Percentiles rank a stretch among this genome's conserved stretches.
Evolutionary conservation across 2,888 invertebrate species (phyloP).

Genomic region (Lissonota sp.): DNA sequence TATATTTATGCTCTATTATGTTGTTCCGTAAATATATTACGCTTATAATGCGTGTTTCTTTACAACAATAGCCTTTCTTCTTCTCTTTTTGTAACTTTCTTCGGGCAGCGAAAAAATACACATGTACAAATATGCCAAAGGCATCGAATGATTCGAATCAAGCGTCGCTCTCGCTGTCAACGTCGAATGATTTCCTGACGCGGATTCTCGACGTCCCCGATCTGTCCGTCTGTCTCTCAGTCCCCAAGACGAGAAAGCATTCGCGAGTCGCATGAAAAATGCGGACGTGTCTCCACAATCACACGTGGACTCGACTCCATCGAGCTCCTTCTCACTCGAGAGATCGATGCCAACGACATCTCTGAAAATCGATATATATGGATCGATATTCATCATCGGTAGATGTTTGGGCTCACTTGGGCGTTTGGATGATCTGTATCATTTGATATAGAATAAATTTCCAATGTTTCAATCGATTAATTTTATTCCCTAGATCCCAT

Average conservation of each 20-base stretch:
- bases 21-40: too few species aligned
- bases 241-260: constrained; percentile 24
- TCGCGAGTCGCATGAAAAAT: constrained; percentile 39
- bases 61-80: background rate
- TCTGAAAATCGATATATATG: constrained; percentile 8
- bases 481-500: too few species aligned
- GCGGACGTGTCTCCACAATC: constrained; percentile 27
- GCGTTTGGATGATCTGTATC: constrained; percentile 1
- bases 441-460: background rate
- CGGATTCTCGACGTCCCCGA: constrained; percentile 33
- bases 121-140: background rate
- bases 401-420: too few species aligned
- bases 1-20: too few species aligned
- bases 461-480: too few species aligned
- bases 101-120: background rate
- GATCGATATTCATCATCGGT: too few species aligned
- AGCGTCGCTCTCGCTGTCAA: constrained; percentile 5
- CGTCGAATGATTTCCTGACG: constrained; percentile 40
- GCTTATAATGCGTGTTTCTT: background rate
- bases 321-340: constrained; percentile 15
- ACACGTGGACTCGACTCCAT: constrained; percentile 13
- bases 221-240: constrained; percentile 24
- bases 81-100: background rate
- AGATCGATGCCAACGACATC: constrained; percentile 10
- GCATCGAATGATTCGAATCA: background rate